Evolutionary conservation across 2,888 invertebrate species (phyloP), one percentile per base, ranked within the genome.

Genomic region (Cantharis rufa): DNA sequence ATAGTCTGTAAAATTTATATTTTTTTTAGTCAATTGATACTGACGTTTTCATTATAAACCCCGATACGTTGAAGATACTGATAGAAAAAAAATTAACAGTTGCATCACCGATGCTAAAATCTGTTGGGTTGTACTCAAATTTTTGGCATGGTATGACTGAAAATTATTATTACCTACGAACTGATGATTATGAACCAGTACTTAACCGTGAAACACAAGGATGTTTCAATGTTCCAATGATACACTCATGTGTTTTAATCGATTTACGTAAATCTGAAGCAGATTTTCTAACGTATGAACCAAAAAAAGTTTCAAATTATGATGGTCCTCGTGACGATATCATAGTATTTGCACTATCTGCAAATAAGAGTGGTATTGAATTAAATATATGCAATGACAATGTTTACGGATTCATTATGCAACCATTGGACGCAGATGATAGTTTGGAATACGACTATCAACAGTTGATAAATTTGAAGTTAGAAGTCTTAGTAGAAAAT

Each of bases 141-240:
- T 99, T 96, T 88, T 99, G 98, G 98, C 95, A 95, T 82, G 98
- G 95, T 3, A 97, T 98, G 95, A 93, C 94, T 0, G 90, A 92
- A 0, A 91, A 94, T 78, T 97, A 94, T 86, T 95, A 98, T 86
- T 96, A 96, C 85, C 88, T 91, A 80, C 90, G 98, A 83, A 95
- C 96, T 0, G 94, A 95, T 5, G 93, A 95, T 66, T 99, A 98
- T 86, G 92, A 94, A 82, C 92, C 93, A 1, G 95, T 98, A 70
- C 89, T 96, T 64, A 90, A 93, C 79, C 88, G 93, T 13, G 90
- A 93, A 76, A 83, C 91, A 73, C 85, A 88, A 1, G 98, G 97
- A 0, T 95, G 95, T 84, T 95, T 94, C 85, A 84, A 89, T 4
- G 98, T 98, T 0, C 96, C 98, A 0, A 96, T 98, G 97, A 92